Evolutionary conservation across 2,113 vertebrate genomes (phyloP).

Genomic region (Polyodon spathula): DNA sequence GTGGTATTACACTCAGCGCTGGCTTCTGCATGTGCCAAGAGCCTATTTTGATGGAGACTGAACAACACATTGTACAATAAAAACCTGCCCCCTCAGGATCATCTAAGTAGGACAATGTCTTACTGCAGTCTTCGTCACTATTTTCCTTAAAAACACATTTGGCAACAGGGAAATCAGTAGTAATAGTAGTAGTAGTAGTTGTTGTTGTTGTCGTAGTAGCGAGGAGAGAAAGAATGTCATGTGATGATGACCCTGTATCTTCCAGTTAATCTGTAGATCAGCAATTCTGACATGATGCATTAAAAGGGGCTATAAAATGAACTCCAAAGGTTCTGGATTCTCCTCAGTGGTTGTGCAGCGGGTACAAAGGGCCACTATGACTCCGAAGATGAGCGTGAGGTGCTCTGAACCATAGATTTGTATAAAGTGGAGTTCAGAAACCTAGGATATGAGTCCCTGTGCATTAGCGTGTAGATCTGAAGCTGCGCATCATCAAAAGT

Average conservation of each 20-base stretch:
- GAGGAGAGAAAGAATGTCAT: constrained; percentile 10
- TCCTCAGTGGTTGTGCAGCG: constrained; percentile 35
- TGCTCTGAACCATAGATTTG: constrained; percentile 77
- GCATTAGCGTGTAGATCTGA: constrained; percentile 98
- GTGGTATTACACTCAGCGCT: too few relatives aligned
- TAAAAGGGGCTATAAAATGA: constrained; percentile 10
- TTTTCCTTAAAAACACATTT: constrained; percentile 22
- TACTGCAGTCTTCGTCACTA: constrained; percentile 46
- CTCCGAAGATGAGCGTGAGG: constrained; percentile 70
- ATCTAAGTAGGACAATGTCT: constrained; percentile 43
- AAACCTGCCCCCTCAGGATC: constrained; percentile 11
- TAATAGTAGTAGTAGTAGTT: constrained; percentile 21
- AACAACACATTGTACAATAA: too few relatives aligned
- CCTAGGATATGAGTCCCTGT: constrained; percentile 93
- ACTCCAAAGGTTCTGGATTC: constrained; percentile 12
- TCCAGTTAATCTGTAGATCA: constrained; percentile 36
- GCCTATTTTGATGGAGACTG: too few relatives aligned
- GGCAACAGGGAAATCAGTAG: constrained; percentile 50
- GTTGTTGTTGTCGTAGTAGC: constrained; percentile 16
- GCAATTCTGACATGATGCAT: constrained; percentile 17
- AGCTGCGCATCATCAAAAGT: constrained; percentile 94
- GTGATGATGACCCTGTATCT: constrained; percentile 32
- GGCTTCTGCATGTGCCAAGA: too few relatives aligned
- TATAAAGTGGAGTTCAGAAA: constrained; percentile 93
- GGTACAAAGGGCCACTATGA: constrained; percentile 56